phyloP scores from a whole-genome alignment of 2,888 invertebrate genomes.

The Acrocyrtus sp. region DNA sequence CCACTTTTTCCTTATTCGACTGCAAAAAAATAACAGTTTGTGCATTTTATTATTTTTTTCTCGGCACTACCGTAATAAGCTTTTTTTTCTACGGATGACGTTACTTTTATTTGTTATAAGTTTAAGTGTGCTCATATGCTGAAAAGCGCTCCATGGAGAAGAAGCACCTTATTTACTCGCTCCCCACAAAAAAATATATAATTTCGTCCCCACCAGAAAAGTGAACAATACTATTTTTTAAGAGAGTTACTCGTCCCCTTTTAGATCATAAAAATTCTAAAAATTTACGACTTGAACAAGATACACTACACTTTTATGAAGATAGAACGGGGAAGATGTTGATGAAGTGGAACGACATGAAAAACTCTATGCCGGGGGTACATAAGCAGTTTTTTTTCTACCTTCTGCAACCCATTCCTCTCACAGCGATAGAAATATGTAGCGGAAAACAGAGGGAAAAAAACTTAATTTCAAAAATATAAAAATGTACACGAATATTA shows the following conservation, averaged over 20 bases:
- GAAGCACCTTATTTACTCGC: neutral
- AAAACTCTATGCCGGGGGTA: neutral
- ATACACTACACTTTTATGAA: conserved; percentile 14
- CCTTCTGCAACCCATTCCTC: neutral
- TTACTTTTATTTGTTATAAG: no score
- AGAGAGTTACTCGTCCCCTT: neutral
- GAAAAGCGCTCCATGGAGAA: no score
- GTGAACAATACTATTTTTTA: neutral
- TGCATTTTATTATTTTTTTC: no score
- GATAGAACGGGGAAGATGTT: neutral
- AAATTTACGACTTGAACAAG: conserved; percentile 33
- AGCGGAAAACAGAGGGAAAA: no score
- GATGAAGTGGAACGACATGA: conserved; percentile 26
- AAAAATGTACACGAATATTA: no score
- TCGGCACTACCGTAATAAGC: no score
- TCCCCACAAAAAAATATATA: neutral
- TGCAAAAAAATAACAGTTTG: no score
- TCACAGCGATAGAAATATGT: no score
- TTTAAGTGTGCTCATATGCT: no score
- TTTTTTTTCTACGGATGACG: no score
- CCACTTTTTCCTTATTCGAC: no score
- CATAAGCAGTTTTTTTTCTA: neutral
- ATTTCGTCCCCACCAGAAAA: neutral
- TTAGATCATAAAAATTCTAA: conserved; percentile 28
- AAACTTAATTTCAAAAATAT: no score